phyloP scores from a whole-genome alignment of 2,797 vertebrate species.

The Sphaeramia orbicularis region DNA sequence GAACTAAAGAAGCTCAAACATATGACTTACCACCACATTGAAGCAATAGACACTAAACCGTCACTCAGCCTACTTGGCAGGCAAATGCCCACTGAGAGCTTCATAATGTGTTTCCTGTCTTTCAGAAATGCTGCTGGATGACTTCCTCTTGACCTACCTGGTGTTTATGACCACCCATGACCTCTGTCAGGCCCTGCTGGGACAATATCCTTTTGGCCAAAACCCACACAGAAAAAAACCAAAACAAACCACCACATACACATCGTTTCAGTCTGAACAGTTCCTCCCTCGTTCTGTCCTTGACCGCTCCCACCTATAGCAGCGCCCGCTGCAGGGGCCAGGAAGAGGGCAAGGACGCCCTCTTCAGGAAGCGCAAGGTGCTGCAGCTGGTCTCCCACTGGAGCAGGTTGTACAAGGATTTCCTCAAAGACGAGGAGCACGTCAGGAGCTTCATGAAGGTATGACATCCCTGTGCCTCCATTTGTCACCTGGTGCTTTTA shows the following conservation, averaged over 20 bases:
- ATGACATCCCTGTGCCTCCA: background rate
- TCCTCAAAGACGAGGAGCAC: slow-evolving; percentile 95
- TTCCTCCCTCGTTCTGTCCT: slow-evolving; percentile 58
- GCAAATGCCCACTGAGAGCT: background rate
- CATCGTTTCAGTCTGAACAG: slow-evolving; percentile 5
- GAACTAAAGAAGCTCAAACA: background rate
- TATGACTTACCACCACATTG: background rate
- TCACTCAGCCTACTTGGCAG: background rate
- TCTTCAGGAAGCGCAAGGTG: slow-evolving; percentile 95
- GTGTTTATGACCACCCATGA: slow-evolving; percentile 98
- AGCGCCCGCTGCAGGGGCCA: slow-evolving; percentile 91
- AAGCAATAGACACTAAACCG: background rate
- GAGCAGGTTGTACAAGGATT: slow-evolving; percentile 95
- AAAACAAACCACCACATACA: slow-evolving; percentile 3
- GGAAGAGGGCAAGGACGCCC: slow-evolving; percentile 92
- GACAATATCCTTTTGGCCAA: slow-evolving; percentile 93
- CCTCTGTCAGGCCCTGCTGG: slow-evolving; percentile 95
- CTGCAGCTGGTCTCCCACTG: slow-evolving; percentile 96
- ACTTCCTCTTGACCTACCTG: slow-evolving; percentile 97
- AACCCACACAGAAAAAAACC: background rate
- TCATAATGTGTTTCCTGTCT: slow-evolving; percentile 55
- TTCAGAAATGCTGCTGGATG: slow-evolving; percentile 96
- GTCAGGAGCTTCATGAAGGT: slow-evolving; percentile 98
- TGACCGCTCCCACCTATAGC: slow-evolving; percentile 91
- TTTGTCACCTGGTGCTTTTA: background rate